Percentiles rank a stretch among this genome's conserved stretches.
Evolutionary conservation across 2,888 invertebrate species (phyloP).

Genomic region (Epinotia brunnichana): DNA sequence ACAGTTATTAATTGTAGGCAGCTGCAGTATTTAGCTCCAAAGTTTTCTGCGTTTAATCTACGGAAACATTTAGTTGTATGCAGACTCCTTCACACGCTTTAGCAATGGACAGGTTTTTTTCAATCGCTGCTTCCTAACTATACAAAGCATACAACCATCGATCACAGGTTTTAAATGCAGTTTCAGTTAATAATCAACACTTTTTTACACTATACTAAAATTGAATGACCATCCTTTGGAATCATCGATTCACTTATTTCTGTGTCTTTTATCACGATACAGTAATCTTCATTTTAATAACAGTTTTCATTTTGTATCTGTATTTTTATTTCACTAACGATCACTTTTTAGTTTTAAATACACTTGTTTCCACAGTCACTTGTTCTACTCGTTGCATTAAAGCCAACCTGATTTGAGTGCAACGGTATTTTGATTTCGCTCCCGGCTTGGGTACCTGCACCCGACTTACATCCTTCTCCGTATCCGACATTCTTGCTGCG

Average conservation of each 20-base stretch:
- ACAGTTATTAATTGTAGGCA: too few species aligned
- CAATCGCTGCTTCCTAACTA: too few species aligned
- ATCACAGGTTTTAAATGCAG: neutral
- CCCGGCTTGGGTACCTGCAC: too few species aligned
- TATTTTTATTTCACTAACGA: too few species aligned
- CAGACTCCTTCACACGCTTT: too few species aligned
- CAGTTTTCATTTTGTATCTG: neutral
- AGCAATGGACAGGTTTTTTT: too few species aligned
- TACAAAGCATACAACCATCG: too few species aligned
- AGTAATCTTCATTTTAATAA: neutral
- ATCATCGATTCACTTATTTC: too few species aligned
- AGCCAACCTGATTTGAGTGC: conserved; percentile 3
- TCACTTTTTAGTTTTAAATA: neutral
- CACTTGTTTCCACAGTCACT: neutral
- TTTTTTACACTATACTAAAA: neutral
- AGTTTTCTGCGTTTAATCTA: neutral
- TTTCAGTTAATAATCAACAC: neutral
- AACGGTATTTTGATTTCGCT: neutral
- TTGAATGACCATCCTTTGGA: too few species aligned
- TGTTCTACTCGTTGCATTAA: neutral
- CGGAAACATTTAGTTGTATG: neutral
- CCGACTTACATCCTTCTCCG: too few species aligned
- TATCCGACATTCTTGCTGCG: too few species aligned
- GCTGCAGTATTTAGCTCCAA: too few species aligned
- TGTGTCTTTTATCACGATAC: neutral